phyloP scores from a whole-genome alignment of 2,797 vertebrate genomes.

The Anguilla obscura region DNA sequence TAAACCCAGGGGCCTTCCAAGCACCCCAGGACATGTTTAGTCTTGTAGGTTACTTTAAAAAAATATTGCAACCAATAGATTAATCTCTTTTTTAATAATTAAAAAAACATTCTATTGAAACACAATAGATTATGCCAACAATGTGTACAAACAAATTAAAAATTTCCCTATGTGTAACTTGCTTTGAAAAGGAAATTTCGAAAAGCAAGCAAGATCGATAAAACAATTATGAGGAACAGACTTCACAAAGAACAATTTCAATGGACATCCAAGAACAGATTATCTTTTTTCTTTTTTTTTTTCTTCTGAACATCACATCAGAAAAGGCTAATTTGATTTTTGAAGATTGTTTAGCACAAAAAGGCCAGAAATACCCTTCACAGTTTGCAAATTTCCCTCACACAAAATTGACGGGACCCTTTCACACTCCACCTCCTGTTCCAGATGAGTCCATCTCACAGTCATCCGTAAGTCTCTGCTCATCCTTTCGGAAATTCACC shows the following conservation, averaged over 20 bases:
- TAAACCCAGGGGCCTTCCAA: too few relatives aligned
- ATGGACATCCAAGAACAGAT: conserved; percentile 70
- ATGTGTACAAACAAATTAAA: conserved; percentile 81
- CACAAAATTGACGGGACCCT: conserved; percentile 55
- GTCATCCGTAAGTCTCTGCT: conserved; percentile 39
- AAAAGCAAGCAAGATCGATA: conserved; percentile 54
- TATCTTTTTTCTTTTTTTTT: conserved; percentile 40
- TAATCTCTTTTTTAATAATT: conserved; percentile 79
- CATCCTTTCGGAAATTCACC: conserved; percentile 50
- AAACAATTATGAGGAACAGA: conserved; percentile 71
- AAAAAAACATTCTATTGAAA: conserved; percentile 82
- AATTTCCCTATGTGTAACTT: conserved; percentile 69
- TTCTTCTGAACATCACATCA: conserved; percentile 69
- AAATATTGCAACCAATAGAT: conserved; percentile 51
- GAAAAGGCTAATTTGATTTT: conserved; percentile 63
- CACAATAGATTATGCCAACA: conserved; percentile 82
- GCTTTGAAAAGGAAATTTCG: conserved; percentile 64
- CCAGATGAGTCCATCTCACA: conserved; percentile 46
- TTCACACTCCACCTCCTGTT: conserved; percentile 33
- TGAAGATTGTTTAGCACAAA: conserved; percentile 62
- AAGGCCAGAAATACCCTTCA: conserved; percentile 64
- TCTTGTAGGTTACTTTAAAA: neutral
- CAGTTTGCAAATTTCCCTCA: conserved; percentile 67
- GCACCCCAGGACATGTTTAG: neutral
- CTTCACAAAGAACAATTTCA: conserved; percentile 75